Conservation (phyloP, 2,113 vertebrate species). For the Chaenogobius annularis region DNA sequence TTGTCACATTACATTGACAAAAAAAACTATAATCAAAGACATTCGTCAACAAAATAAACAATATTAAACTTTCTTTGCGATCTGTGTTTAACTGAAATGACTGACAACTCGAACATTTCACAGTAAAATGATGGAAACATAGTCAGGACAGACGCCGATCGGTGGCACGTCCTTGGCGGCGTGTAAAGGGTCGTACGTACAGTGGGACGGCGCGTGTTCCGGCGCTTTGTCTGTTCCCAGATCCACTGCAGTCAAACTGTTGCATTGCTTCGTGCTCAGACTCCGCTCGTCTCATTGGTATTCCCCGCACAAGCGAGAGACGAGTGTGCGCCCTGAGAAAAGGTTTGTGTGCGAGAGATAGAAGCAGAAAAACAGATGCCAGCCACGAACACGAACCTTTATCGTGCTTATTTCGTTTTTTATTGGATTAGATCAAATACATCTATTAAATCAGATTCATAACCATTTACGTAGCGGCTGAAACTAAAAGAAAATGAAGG, state of each 20-base stretch:
- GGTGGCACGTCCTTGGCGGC: too few relatives aligned
- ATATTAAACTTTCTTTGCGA: too few relatives aligned
- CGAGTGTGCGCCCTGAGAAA: background rate
- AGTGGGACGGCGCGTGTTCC: background rate
- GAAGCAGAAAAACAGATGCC: background rate
- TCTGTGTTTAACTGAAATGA: too few relatives aligned
- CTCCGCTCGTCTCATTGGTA: slow-evolving; percentile 62
- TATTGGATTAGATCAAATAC: background rate
- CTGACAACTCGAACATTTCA: too few relatives aligned
- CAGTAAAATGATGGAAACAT: too few relatives aligned
- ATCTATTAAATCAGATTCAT: background rate
- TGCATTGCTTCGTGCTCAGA: slow-evolving; percentile 73
- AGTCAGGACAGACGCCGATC: too few relatives aligned
- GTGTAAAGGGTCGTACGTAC: too few relatives aligned
- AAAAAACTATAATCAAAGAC: too few relatives aligned
- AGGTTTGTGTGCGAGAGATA: slow-evolving; percentile 7
- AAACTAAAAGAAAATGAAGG: background rate
- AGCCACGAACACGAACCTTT: slow-evolving; percentile 31
- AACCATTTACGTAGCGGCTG: too few relatives aligned
- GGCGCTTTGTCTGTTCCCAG: slow-evolving; percentile 46
- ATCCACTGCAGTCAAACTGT: slow-evolving; percentile 74
- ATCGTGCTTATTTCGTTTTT: background rate
- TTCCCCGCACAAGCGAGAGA: slow-evolving; percentile 16
- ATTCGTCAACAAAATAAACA: too few relatives aligned
- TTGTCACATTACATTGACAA: too few relatives aligned